phyloP scores from a whole-genome alignment of 2,888 invertebrate species.

The Gibbula magus region DNA sequence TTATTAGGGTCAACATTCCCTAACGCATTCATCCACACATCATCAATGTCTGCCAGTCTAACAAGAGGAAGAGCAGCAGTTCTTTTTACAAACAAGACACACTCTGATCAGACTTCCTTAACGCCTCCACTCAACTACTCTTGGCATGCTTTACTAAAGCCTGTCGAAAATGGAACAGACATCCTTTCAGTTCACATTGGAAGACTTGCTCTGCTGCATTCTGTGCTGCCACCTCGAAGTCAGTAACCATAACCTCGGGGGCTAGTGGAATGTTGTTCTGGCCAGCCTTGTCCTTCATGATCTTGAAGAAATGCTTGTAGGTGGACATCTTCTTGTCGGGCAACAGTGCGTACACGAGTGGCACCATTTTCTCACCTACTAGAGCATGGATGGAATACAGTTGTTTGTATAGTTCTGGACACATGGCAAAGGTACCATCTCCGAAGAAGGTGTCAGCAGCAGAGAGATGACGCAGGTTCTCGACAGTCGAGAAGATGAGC shows the following conservation, averaged over 20 bases:
- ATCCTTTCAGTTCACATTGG: too few relatives aligned
- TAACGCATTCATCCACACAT: neutral
- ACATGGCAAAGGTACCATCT: too few relatives aligned
- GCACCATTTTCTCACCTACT: neutral
- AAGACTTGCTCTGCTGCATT: too few relatives aligned
- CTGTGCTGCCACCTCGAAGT: too few relatives aligned
- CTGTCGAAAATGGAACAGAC: too few relatives aligned
- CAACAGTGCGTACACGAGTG: neutral
- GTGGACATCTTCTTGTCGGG: too few relatives aligned
- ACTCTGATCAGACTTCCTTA: neutral
- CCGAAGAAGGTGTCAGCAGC: neutral
- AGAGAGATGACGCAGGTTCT: too few relatives aligned
- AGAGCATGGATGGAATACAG: neutral
- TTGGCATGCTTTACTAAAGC: too few relatives aligned
- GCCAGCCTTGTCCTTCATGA: neutral
- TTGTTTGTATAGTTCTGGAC: neutral
- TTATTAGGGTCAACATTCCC: neutral
- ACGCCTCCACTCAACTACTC: neutral
- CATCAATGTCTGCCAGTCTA: too few relatives aligned
- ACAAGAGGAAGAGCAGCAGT: neutral
- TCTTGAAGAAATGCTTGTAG: neutral
- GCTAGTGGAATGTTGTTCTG: neutral
- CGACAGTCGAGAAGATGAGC: too few relatives aligned
- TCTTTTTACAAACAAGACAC: neutral
- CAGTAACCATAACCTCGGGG: neutral